phyloP scores from a whole-genome alignment of 2,113 vertebrate genomes.

The Asarcornis scutulata region DNA sequence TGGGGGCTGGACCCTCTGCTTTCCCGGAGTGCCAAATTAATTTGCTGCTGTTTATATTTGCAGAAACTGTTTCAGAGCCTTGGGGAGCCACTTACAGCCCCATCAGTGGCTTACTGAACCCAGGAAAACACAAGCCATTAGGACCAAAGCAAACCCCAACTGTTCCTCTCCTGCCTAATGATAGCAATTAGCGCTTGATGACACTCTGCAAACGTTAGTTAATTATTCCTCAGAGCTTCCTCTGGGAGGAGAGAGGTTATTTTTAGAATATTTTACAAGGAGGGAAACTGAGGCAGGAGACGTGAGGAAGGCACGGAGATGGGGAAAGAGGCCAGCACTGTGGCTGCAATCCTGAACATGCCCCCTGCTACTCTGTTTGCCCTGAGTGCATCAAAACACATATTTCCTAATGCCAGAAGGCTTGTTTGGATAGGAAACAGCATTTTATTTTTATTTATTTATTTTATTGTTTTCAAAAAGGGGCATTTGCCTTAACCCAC shows the following conservation, averaged over 20 bases:
- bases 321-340: background rate
- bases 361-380: background rate
- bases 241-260: background rate
- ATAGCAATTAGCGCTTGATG: constrained; percentile 41
- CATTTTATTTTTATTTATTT: background rate
- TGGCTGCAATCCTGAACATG: background rate
- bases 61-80: background rate
- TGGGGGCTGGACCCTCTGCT: background rate
- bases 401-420: background rate
- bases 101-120: constrained; percentile 9
- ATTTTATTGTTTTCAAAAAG: background rate
- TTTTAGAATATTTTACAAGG: background rate
- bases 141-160: background rate
- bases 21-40: background rate
- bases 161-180: constrained; percentile 35
- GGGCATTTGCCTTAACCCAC: background rate
- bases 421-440: background rate
- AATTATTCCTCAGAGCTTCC: constrained; percentile 26
- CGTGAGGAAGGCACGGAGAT: background rate
- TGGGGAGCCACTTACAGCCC: constrained; percentile 27
- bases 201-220: constrained; percentile 10
- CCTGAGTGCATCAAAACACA: rapidly evolving
- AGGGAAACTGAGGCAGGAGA: constrained; percentile 47
- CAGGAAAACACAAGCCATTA: constrained; percentile 16
- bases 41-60: constrained; percentile 21